A percentile compares a stretch with the other conserved stretches of the same genome.
phyloP scores from a whole-genome alignment of 1,140 invertebrate genomes.

The Coboldia fuscipes region DNA sequence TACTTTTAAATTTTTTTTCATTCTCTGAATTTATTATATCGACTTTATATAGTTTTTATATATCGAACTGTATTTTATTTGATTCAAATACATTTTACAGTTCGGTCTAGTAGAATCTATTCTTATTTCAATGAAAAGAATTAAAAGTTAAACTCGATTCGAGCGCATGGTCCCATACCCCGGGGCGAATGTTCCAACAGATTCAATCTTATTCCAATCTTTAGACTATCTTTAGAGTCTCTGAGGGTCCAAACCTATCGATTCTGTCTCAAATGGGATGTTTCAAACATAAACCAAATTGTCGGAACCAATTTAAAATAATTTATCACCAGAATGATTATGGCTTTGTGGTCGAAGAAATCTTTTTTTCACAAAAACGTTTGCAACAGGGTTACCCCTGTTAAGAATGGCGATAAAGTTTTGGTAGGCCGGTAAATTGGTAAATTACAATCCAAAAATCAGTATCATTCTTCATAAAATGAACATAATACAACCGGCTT shows the following conservation, averaged over 20 bases:
- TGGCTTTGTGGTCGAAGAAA: conserved; percentile 93
- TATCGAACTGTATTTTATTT: too few relatives aligned
- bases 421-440: conserved; percentile 87
- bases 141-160: too few relatives aligned
- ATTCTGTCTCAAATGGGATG: neutral
- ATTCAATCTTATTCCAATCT: conserved; percentile 1
- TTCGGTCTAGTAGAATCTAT: too few relatives aligned
- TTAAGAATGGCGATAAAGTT: conserved; percentile 63
- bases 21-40: too few relatives aligned
- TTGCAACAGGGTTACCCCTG: conserved; percentile 56
- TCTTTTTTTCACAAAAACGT: conserved; percentile 82
- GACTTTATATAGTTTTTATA: too few relatives aligned
- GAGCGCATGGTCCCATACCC: too few relatives aligned
- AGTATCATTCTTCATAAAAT: too few relatives aligned
- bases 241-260: neutral
- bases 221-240: neutral
- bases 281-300: neutral
- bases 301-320: conserved; percentile 12
- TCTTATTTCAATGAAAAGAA: too few relatives aligned
- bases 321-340: conserved; percentile 82
- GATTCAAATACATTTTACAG: too few relatives aligned
- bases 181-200: neutral
- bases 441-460: conserved; percentile 73
- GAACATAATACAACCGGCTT: conserved; percentile 11
- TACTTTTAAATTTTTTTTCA: too few relatives aligned